phyloP scores from a whole-genome alignment of 2,888 invertebrate species.

The Opisthograptis luteolata region DNA sequence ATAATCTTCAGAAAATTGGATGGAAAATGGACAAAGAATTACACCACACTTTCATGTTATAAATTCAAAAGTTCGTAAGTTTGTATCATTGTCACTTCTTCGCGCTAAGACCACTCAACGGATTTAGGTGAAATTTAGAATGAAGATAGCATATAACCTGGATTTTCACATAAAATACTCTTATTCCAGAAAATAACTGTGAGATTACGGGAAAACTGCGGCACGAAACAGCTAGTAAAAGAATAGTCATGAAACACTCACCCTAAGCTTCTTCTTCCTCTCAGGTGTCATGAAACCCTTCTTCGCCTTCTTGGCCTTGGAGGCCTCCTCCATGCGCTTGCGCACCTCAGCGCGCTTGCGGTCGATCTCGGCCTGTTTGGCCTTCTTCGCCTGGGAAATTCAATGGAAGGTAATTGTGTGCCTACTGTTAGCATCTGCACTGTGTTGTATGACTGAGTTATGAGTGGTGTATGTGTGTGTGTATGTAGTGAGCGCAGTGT shows the following conservation, averaged over 20 bases:
- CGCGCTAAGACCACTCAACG: too few species aligned
- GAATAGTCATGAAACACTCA: constrained; percentile 80
- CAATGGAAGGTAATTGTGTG: constrained; percentile 40
- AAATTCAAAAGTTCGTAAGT: too few species aligned
- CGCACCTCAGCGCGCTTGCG: constrained; percentile 99
- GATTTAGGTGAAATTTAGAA: too few species aligned
- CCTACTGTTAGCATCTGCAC: constrained; percentile 7
- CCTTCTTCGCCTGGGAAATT: constrained; percentile 94
- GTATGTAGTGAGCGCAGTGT: constrained; percentile 4
- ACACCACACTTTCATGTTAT: too few species aligned
- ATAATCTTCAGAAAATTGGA: too few species aligned
- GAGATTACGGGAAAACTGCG: too few species aligned
- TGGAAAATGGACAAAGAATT: too few species aligned
- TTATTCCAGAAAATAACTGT: too few species aligned
- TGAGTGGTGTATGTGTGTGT: constrained; percentile 8
- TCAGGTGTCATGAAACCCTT: constrained; percentile 99
- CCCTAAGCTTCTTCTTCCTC: constrained; percentile 99
- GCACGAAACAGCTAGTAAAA: too few species aligned
- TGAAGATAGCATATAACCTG: too few species aligned
- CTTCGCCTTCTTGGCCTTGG: constrained; percentile 99
- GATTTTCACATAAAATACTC: too few species aligned
- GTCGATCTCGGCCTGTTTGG: constrained; percentile 98
- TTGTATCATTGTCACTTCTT: too few species aligned
- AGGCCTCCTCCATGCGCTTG: constrained; percentile 99
- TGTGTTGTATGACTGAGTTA: background rate